A percentile compares a stretch with the other conserved stretches of the same genome.
Conservation (phyloP, 2,888 invertebrate species). For the Brenthis ino region DNA sequence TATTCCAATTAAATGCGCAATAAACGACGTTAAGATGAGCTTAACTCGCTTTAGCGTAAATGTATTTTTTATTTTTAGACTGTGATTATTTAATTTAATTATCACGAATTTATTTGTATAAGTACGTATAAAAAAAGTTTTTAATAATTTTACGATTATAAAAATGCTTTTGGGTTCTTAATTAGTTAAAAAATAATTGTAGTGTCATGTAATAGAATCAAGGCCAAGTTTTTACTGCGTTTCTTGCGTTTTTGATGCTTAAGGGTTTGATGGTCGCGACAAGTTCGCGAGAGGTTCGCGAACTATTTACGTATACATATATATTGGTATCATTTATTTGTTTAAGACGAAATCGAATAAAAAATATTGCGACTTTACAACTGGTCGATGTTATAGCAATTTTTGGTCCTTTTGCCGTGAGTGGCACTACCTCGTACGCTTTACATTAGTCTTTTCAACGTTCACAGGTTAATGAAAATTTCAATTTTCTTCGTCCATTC, state of each 20-base stretch:
- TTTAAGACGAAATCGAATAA: too few species aligned
- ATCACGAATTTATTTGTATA: background rate
- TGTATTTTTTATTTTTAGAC: conserved; percentile 8
- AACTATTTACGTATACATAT: too few species aligned
- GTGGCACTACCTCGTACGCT: conserved; percentile 43
- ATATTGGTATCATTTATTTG: too few species aligned
- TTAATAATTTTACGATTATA: too few species aligned
- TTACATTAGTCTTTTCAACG: conserved; percentile 42
- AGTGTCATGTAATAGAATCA: too few species aligned
- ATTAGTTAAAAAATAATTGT: too few species aligned
- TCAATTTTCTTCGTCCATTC: conserved; percentile 42
- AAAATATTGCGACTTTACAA: background rate
- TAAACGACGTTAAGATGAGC: conserved; percentile 28
- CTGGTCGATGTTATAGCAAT: conserved; percentile 10
- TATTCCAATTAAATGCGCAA: conserved; percentile 27
- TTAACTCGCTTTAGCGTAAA: conserved; percentile 19
- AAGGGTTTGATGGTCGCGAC: too few species aligned
- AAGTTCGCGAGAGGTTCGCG: too few species aligned
- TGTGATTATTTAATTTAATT: conserved; percentile 7
- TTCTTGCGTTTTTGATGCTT: too few species aligned
- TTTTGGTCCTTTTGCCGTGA: conserved; percentile 28
- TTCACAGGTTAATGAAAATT: conserved; percentile 42
- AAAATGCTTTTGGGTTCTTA: too few species aligned
- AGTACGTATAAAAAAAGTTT: too few species aligned
- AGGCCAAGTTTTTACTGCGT: too few species aligned